These are phyloP conservation scores for Illadopsis cleaveri DNA, from an alignment of 2,113 vertebrate species.

Conservation along the genomic window DNA sequence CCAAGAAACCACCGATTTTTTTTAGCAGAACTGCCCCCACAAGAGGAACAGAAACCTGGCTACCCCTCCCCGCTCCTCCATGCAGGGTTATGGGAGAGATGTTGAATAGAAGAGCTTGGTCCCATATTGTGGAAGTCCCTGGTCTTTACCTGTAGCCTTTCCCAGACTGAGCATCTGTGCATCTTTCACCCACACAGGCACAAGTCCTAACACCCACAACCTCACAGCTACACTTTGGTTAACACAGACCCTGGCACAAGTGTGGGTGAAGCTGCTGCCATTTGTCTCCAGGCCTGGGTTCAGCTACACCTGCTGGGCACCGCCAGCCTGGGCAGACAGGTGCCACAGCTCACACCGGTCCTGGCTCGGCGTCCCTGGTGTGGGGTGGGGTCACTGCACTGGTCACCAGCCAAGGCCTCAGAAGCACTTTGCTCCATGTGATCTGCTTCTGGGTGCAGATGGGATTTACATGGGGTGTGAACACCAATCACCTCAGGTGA, in stretches of 20 bases:
- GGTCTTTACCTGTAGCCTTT: not conserved
- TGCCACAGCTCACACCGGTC: not conserved
- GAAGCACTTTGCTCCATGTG: not conserved
- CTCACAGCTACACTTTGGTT: not conserved
- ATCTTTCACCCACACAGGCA: accelerated
- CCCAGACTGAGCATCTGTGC: not conserved
- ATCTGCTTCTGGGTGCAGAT: not conserved
- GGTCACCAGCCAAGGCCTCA: accelerated
- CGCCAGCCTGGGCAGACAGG: accelerated
- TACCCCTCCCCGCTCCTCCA: not conserved
- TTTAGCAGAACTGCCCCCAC: not conserved
- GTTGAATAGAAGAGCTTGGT: not conserved
- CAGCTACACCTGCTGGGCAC: not conserved
- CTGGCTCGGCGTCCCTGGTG: accelerated
- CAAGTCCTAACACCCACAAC: not conserved
- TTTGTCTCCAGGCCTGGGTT: not conserved
- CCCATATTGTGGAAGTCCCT: not conserved
- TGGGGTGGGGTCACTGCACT: accelerated
- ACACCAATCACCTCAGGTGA: not conserved
- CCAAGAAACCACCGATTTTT: accelerated
- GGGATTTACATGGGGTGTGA: not conserved
- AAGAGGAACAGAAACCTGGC: not conserved
- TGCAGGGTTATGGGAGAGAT: not conserved
- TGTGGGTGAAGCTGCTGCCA: accelerated
- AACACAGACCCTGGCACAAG: accelerated